Conservation (phyloP, 2,888 invertebrate genomes). For the Pseudococcus viburni region DNA sequence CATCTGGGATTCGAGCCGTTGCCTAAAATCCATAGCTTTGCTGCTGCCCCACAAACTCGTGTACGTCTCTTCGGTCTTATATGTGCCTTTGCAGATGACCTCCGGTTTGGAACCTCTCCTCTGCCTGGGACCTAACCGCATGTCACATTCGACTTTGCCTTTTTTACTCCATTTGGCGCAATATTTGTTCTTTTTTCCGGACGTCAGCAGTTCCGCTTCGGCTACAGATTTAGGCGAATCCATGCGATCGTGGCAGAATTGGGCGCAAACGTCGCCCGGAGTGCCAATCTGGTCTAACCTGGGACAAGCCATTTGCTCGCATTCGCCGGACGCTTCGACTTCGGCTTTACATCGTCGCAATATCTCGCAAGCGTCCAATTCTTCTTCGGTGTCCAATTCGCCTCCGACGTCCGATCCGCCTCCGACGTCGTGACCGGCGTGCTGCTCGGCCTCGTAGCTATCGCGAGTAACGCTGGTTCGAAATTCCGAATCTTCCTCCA, state of each 20-base stretch:
- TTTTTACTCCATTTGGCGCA: not conserved
- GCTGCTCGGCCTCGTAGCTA: conserved; percentile 23
- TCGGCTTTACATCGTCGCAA: not conserved
- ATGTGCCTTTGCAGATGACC: conserved; percentile 33
- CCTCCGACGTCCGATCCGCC: no score
- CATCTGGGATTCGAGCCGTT: conserved; percentile 37
- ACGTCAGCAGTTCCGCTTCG: not conserved
- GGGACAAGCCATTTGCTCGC: not conserved
- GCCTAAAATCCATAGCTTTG: conserved; percentile 24
- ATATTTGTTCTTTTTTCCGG: not conserved
- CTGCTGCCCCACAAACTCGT: conserved; percentile 58
- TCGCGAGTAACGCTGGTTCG: not conserved
- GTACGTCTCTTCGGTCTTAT: conserved; percentile 5
- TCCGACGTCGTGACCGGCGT: not conserved
- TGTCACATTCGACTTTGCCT: not conserved
- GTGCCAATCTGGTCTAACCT: not conserved
- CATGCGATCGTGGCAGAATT: conserved; percentile 21
- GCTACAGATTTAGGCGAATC: conserved; percentile 34
- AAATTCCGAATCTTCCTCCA: conserved; percentile 26
- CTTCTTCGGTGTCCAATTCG: not conserved
- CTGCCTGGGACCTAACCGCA: not conserved
- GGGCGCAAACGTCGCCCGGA: conserved; percentile 38
- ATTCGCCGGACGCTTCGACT: conserved; percentile 2
- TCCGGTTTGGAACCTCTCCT: not conserved
- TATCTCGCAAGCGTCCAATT: not conserved